These are phyloP conservation scores for Dexiosoma caninum DNA, from an alignment of 2,888 invertebrate genomes.

Conservation along the genomic window DNA sequence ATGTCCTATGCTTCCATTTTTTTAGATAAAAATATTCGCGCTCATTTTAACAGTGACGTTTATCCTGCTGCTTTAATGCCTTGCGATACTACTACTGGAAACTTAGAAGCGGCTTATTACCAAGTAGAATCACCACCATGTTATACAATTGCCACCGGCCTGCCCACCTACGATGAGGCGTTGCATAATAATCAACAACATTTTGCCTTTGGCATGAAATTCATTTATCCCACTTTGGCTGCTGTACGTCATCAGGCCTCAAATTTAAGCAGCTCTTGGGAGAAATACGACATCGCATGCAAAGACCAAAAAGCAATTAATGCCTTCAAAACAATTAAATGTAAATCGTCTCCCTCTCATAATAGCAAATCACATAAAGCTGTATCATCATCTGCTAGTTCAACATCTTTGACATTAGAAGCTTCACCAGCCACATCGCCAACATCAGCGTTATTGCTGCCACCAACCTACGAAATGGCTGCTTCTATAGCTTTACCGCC, in stretches of 20 bases:
- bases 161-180: constrained; percentile 82
- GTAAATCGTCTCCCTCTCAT: constrained; percentile 69
- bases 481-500: constrained; percentile 42
- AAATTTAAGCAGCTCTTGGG: constrained; percentile 59
- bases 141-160: constrained; percentile 82
- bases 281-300: constrained; percentile 53
- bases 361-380: constrained; percentile 48
- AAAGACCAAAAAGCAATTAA: constrained; percentile 34
- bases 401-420: constrained; percentile 55
- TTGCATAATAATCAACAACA: constrained; percentile 79
- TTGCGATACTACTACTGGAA: constrained; percentile 64
- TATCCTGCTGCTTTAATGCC: constrained; percentile 68
- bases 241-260: constrained; percentile 73
- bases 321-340: constrained; percentile 69
- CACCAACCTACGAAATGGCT: constrained; percentile 62
- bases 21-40: constrained; percentile 77
- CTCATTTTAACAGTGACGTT: constrained; percentile 68
- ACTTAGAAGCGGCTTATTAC: constrained; percentile 72
- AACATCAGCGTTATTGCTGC: constrained; percentile 40
- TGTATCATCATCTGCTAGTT: constrained; percentile 45
- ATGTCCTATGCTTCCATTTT: neutral
- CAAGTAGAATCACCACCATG: constrained; percentile 81
- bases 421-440: constrained; percentile 58
- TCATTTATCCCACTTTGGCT: constrained; percentile 74
- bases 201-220: constrained; percentile 76